phyloP scores from a whole-genome alignment of 2,113 vertebrate genomes.

The Ivindomyrus marchei region DNA sequence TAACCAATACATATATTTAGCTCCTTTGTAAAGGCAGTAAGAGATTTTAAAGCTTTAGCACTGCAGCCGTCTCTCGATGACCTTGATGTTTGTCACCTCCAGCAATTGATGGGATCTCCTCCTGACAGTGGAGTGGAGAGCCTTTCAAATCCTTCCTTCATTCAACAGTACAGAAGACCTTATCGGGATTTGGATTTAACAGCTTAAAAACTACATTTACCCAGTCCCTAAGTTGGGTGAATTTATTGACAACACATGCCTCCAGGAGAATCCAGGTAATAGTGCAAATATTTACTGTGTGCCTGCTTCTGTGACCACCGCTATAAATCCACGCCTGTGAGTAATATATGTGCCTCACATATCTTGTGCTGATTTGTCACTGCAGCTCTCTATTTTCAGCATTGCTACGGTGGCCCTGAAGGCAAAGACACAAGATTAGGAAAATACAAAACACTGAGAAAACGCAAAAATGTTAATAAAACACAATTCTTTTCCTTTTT shows the following conservation, averaged over 20 bases:
- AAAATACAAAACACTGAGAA: not conserved
- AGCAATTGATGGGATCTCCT: not conserved
- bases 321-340: not conserved
- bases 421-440: not conserved
- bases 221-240: not conserved
- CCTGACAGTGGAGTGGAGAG: not conserved
- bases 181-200: not conserved
- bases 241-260: not conserved
- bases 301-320: not conserved
- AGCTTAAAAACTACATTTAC: not conserved
- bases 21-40: not conserved
- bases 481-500: not conserved
- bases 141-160: not conserved
- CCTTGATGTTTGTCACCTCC: not conserved
- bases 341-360: not conserved
- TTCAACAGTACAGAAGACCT: not conserved
- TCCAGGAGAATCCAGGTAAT: not conserved
- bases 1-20: not conserved
- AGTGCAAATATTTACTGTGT: conserved; percentile 1
- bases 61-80: not conserved
- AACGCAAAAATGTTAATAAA: not conserved
- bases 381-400: not conserved
- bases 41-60: not conserved
- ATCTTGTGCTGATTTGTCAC: not conserved
- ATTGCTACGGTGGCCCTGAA: not conserved